Conservation (phyloP, 2,113 vertebrate genomes). For the Boleophthalmus pectinirostris region DNA sequence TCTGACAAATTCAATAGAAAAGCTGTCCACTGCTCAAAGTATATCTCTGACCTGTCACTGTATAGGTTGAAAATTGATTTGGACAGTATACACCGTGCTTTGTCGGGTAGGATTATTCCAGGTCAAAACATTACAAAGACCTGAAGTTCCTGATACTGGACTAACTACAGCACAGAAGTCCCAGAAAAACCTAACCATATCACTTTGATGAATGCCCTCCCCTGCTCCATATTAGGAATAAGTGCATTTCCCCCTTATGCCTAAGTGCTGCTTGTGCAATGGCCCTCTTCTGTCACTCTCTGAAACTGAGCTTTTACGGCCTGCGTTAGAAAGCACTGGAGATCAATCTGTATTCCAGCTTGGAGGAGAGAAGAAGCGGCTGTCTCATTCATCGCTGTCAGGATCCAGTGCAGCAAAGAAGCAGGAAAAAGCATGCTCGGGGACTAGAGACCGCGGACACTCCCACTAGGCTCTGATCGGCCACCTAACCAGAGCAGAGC, state of each 20-base stretch:
- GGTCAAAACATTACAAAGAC: constrained; percentile 42
- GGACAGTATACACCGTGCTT: constrained; percentile 39
- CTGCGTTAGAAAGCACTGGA: constrained; percentile 62
- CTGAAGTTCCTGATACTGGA: constrained; percentile 48
- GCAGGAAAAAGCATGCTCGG: constrained; percentile 49
- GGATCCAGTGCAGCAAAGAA: constrained; percentile 29
- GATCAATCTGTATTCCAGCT: constrained; percentile 73
- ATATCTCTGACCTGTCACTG: constrained; percentile 59
- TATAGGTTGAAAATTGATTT: constrained; percentile 61
- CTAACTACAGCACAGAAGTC: constrained; percentile 56
- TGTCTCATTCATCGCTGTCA: constrained; percentile 76
- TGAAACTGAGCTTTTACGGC: constrained; percentile 60
- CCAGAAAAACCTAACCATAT: constrained; percentile 63
- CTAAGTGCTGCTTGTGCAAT: constrained; percentile 48
- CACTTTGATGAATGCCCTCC: constrained; percentile 67
- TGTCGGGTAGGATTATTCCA: constrained; percentile 38
- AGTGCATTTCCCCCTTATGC: constrained; percentile 18
- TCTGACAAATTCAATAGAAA: constrained; percentile 62
- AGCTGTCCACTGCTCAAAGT: constrained; percentile 51
- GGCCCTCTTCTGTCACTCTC: constrained; percentile 44
- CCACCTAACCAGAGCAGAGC: constrained; percentile 74
- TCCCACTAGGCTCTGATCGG: constrained; percentile 65
- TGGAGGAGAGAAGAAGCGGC: constrained; percentile 55
- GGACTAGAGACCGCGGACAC: constrained; percentile 49
- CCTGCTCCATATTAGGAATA: constrained; percentile 26